A percentile compares a stretch with the other conserved stretches of the same genome.
phyloP scores from a whole-genome alignment of 1,140 invertebrate genomes.

The Stegodyphus mimosarum region DNA sequence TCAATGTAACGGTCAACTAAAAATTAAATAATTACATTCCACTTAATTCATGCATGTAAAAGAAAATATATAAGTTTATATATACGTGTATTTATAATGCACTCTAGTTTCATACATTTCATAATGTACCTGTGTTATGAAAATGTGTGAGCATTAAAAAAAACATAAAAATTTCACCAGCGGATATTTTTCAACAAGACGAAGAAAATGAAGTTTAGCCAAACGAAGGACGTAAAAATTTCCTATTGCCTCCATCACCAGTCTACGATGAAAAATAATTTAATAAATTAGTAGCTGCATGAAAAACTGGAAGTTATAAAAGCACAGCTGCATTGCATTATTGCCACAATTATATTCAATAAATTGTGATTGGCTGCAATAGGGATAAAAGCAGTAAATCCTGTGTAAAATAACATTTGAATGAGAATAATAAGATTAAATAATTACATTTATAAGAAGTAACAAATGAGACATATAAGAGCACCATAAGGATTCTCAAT shows the following conservation, averaged over 20 bases:
- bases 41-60: conserved; percentile 29
- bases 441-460: conserved; percentile 26
- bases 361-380: not conserved
- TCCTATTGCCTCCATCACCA: conserved; percentile 27
- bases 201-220: too few relatives aligned
- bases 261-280: conserved; percentile 27
- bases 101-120: conserved; percentile 16
- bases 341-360: too few relatives aligned
- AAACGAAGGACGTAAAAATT: not conserved
- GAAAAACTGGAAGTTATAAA: conserved; percentile 13
- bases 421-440: conserved; percentile 35
- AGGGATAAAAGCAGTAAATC: conserved; percentile 27
- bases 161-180: not conserved
- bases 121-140: conserved; percentile 4
- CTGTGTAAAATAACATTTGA: conserved; percentile 32
- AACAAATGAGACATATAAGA: conserved; percentile 50
- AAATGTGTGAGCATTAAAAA: not conserved
- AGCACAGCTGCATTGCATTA: too few relatives aligned
- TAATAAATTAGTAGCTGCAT: conserved; percentile 29
- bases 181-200: too few relatives aligned
- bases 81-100: conserved; percentile 24
- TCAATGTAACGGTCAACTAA: not conserved
- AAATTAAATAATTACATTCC: conserved; percentile 41
- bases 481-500: conserved; percentile 58
- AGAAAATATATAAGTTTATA: conserved; percentile 28